A percentile compares a stretch with the other conserved stretches of the same genome.
These are phyloP conservation scores for Periophthalmodon schlosseri DNA, from an alignment of 2,113 vertebrate genomes.

Conservation along the genomic window DNA sequence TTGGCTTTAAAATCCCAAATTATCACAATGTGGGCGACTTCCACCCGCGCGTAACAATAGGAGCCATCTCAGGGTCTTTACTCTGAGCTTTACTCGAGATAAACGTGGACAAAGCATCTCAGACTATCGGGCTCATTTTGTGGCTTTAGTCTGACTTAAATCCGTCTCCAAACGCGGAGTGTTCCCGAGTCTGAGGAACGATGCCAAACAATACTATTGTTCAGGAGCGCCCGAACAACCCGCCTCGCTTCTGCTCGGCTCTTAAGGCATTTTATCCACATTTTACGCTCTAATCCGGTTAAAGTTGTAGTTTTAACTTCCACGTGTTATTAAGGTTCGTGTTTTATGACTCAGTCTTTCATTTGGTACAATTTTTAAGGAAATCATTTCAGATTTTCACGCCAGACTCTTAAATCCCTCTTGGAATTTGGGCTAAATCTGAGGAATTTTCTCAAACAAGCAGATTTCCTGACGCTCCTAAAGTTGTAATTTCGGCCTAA, in stretches of 20 bases:
- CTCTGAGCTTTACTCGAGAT: no score
- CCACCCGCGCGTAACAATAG: no score
- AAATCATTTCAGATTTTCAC: not conserved
- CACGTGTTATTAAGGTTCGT: not conserved
- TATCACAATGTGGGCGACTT: no score
- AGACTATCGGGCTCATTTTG: not conserved
- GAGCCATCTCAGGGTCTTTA: no score
- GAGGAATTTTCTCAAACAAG: not conserved
- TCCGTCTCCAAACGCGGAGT: not conserved
- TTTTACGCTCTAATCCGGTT: not conserved
- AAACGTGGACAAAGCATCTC: not conserved
- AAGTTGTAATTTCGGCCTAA: not conserved
- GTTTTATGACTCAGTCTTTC: fast-evolving
- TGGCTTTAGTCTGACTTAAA: not conserved
- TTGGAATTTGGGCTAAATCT: not conserved
- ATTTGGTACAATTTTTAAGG: not conserved
- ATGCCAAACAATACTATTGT: not conserved
- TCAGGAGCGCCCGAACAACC: not conserved
- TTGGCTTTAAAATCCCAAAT: no score
- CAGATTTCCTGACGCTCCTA: not conserved
- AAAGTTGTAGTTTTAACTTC: not conserved
- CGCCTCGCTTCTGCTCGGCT: not conserved
- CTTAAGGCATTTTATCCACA: not conserved
- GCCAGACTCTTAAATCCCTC: not conserved
- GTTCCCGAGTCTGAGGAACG: not conserved